Evolutionary conservation across 2,113 vertebrate genomes (phyloP), one percentile per base, ranked within the genome.

Genomic region (Cyprinus carpio): DNA sequence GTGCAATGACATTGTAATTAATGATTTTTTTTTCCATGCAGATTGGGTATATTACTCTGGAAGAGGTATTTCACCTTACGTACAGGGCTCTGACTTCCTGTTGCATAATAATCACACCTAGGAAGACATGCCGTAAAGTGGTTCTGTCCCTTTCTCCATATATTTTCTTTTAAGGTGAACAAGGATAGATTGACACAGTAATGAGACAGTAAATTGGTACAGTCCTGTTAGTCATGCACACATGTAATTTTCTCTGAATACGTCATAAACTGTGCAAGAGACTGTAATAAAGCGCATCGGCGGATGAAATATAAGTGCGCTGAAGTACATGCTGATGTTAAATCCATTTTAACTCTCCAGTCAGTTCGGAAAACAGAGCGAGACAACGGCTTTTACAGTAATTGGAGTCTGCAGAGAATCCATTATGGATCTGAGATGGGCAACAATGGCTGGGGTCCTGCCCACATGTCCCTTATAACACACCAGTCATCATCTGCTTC

Each of bases 341-440:
- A 92, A 93, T 92, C 92, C 23, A 91, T 92, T 92, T 90, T 86
- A 89, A 90, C 87, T 89, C 88, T 34, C 72, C 27, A 80, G 60
- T 84, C 85, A 84, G 88, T 85, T 89, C 43, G n/a, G 76, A 92
- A 92, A 91, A 91, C 92, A 85, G 87, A 89, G 37, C 65, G 87
- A 87, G 79, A 86, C 58, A 88, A 56, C 86, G 86, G 90, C 90
- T 90, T 87, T 93, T 88, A 74, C 34, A 46, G 86, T 92, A 92
- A 93, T 92, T 93, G 87, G 89, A 90, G 86, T 78, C 86, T 80
- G 69, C 76, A 79, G 56, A 84, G 83, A 74, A 83, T 84, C 64
- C 64, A 87, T 54, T 71, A 82, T 82, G 46, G 74, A 51, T 78
- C 60, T 49, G 65, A 82, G 31, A 60, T 9, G 58, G 20, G 37